Base-by-base conservation (phyloP, 2,797 vertebrate species). In the Dromococcyx pavoninus region DNA sequence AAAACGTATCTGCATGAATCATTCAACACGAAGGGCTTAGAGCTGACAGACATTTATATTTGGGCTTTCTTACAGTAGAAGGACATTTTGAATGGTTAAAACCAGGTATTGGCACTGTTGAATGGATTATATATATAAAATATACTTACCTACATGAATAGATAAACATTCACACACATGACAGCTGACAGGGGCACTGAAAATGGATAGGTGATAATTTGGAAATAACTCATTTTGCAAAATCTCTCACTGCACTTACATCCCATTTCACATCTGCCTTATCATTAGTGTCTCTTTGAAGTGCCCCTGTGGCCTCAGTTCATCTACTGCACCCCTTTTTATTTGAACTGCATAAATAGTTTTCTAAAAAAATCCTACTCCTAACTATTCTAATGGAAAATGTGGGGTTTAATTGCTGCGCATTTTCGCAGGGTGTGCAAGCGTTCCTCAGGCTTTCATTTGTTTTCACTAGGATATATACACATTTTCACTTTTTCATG, bases 391-490 rank as follows among this genome's bases (percentile, higher is more conserved):
- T 32, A 19, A 48, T 13, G 18, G 41, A 75, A 86, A 81, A 35
- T 3, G 22, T 0, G 3, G 6, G 4, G 3, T 86, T 57, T 41
- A 22, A 21, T 65, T 51, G 7, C 28, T 16, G 23, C 0, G 3
- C n/a, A 19, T 86, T 91, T 91, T 77, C 25, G 33, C 7, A 32
- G 35, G 35, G 32, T 1, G 1, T 46, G 21, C 19, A 35, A 46
- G 15, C 0, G 1, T n/a, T 88, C 64, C 22, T 77, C 77, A 76
- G 70, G 4, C 8, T 30, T 6, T 66, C 3, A 1, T 64, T 93
- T 61, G 14, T 76, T 76, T 91, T 65, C 62, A 70, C 21, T 7
- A 23, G 50, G 4, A 3, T 35, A 32, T 60, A 12, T 2, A 23
- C 17, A 46, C 9, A 11, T 53, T 32, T 69, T 35, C 6, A 17